phyloP scores from a whole-genome alignment of 2,888 invertebrate genomes.

The Papilio protenor region DNA sequence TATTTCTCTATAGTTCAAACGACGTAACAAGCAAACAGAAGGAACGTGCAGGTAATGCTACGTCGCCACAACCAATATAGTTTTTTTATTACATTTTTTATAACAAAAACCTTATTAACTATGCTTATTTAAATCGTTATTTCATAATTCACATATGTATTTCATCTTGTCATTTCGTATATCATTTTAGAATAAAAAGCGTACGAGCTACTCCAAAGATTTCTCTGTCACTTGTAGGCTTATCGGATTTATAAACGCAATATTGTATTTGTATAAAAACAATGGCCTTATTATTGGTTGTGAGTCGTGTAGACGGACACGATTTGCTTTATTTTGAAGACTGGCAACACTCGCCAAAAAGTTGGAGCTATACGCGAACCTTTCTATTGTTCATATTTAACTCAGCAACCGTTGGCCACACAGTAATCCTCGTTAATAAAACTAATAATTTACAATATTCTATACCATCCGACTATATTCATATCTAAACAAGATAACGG shows the following conservation, averaged over 20 bases:
- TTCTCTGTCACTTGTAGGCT: slow-evolving; percentile 67
- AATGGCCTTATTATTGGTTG: slow-evolving; percentile 83
- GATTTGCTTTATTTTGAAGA: slow-evolving; percentile 64
- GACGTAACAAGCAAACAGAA: no score
- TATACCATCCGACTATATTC: background rate
- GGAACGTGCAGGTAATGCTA: no score
- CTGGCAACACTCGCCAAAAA: slow-evolving; percentile 62
- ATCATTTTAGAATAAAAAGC: background rate
- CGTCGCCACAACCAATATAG: background rate
- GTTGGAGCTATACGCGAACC: slow-evolving; percentile 57
- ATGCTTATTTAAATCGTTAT: background rate
- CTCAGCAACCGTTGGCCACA: slow-evolving; percentile 24
- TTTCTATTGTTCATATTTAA: slow-evolving; percentile 40
- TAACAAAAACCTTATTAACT: background rate
- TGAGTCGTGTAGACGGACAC: slow-evolving; percentile 65
- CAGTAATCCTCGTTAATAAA: background rate
- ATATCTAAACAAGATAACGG: background rate
- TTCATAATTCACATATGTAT: background rate
- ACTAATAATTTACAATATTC: background rate
- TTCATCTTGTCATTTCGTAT: background rate
- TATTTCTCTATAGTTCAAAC: no score
- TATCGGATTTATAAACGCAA: slow-evolving; percentile 84
- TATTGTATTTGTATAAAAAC: slow-evolving; percentile 84
- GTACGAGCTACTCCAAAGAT: slow-evolving; percentile 56
- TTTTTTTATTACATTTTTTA: no score